Conservation (phyloP, 2,888 invertebrate genomes). For the Notodonta ziczac region DNA sequence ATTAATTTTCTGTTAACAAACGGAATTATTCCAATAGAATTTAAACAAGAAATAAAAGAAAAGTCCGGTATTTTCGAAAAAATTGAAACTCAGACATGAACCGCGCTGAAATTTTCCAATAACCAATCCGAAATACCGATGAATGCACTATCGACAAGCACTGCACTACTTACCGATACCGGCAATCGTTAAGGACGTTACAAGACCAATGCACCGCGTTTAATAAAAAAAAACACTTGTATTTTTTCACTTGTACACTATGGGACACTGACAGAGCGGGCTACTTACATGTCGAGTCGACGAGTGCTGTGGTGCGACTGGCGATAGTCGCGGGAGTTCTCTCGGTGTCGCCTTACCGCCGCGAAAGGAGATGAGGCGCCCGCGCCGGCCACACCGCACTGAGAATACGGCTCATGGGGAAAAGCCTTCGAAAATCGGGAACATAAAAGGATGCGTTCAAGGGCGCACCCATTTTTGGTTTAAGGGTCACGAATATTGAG, state of each 20-base stretch:
- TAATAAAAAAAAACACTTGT: constrained; percentile 58
- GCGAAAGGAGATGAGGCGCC: constrained; percentile 76
- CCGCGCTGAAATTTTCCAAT: background rate
- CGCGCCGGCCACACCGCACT: constrained; percentile 62
- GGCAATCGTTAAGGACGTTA: constrained; percentile 33
- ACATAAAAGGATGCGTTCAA: constrained; percentile 37
- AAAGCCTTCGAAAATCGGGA: constrained; percentile 46
- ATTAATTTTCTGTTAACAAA: background rate
- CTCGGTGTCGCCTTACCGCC: constrained; percentile 82
- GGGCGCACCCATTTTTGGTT: constrained; percentile 20
- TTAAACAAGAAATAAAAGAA: background rate
- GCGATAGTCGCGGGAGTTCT: constrained; percentile 61
- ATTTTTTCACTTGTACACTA: constrained; percentile 68
- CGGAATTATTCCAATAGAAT: background rate
- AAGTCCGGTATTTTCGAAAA: constrained; percentile 9
- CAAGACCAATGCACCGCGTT: constrained; percentile 63
- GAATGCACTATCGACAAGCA: constrained; percentile 43
- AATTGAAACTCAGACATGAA: constrained; percentile 16
- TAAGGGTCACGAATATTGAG: constrained; percentile 21
- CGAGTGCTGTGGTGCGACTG: constrained; percentile 84
- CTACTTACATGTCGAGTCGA: constrained; percentile 85
- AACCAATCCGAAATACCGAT: constrained; percentile 25
- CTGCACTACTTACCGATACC: constrained; percentile 69
- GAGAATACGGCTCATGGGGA: constrained; percentile 60
- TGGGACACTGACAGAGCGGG: constrained; percentile 60